phyloP scores from a whole-genome alignment of 2,888 invertebrate genomes.

The Morinoia aosen region DNA sequence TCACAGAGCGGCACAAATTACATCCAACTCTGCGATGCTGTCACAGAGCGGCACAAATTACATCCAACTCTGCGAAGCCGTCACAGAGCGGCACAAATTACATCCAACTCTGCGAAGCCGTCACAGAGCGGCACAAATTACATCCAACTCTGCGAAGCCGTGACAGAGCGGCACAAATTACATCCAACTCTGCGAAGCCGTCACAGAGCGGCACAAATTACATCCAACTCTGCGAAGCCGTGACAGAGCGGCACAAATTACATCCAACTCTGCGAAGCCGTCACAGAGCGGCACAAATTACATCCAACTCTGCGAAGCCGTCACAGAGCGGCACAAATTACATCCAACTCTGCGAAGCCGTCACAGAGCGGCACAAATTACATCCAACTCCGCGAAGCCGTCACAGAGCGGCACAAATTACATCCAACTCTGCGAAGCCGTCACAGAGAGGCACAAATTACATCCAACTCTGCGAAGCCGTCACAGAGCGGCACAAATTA shows the following conservation, averaged over 20 bases:
- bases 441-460: not conserved
- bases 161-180: not conserved
- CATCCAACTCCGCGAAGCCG: not conserved
- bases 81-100: not conserved
- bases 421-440: not conserved
- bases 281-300: not conserved
- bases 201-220: not conserved
- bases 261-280: not conserved
- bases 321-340: not conserved
- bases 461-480: not conserved
- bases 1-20: not conserved
- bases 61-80: not conserved
- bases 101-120: not conserved
- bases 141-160: not conserved
- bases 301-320: not conserved
- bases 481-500: not conserved
- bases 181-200: not conserved
- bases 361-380: not conserved
- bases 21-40: not conserved
- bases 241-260: not conserved
- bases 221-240: not conserved
- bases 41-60: not conserved
- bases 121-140: not conserved
- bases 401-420: not conserved
- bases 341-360: not conserved